phyloP scores from a whole-genome alignment of 2,113 vertebrate genomes.

The Bombycilla garrulus region DNA sequence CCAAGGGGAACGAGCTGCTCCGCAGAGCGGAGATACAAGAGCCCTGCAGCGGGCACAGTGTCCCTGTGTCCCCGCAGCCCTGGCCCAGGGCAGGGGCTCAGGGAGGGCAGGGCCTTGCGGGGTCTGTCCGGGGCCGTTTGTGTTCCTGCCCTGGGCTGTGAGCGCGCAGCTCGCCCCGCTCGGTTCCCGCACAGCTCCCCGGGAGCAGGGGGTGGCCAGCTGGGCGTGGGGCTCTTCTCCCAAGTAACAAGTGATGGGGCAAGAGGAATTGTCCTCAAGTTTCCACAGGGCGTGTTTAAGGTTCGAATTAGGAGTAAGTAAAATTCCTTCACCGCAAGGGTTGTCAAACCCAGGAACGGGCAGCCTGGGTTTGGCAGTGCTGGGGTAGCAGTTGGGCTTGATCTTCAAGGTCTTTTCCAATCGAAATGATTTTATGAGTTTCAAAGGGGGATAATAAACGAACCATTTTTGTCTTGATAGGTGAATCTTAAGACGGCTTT shows the following conservation, averaged over 20 bases:
- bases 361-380: background rate
- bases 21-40: fast-evolving
- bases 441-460: background rate
- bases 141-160: background rate
- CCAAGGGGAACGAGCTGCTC: background rate
- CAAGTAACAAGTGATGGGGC: no score
- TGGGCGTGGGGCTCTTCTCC: background rate
- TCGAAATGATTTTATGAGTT: background rate
- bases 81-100: no score
- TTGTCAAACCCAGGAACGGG: background rate
- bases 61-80: background rate
- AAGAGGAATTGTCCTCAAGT: background rate
- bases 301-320: background rate
- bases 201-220: background rate
- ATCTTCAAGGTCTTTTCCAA: background rate
- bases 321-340: no score
- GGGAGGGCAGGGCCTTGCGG: background rate
- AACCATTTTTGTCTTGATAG: background rate
- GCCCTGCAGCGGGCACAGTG: fast-evolving
- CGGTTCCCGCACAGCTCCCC: background rate
- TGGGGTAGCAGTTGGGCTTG: background rate
- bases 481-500: background rate
- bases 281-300: background rate
- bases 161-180: background rate
- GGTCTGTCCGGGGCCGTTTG: background rate